These are phyloP conservation scores for Globia sparganii DNA, from an alignment of 2,888 invertebrate species.

Conservation along the genomic window DNA sequence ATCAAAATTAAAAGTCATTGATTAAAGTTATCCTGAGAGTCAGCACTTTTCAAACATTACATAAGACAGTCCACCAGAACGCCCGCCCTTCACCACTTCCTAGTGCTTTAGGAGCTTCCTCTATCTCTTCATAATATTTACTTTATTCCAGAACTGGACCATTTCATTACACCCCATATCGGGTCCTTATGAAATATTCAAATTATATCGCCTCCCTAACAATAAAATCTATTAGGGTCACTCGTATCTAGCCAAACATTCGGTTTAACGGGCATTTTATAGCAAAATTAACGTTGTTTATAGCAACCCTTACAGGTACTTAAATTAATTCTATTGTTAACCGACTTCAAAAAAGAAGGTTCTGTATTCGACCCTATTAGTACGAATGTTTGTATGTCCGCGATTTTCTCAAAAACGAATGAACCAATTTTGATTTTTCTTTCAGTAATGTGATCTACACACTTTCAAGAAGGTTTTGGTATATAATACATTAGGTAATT, in stretches of 20 bases:
- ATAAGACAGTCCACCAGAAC: background rate
- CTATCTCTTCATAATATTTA: background rate
- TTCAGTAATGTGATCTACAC: too few species aligned
- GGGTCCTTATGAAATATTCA: constrained; percentile 61
- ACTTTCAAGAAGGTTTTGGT: too few species aligned
- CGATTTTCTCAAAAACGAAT: too few species aligned
- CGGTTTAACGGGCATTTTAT: constrained; percentile 67
- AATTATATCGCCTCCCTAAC: constrained; percentile 57
- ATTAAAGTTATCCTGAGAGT: background rate
- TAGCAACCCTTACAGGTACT: constrained; percentile 45
- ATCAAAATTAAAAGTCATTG: background rate
- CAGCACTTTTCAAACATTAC: background rate
- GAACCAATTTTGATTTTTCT: too few species aligned
- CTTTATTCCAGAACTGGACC: background rate
- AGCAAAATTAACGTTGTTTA: constrained; percentile 67
- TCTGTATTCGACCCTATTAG: too few species aligned
- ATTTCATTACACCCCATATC: constrained; percentile 18
- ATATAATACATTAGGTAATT: too few species aligned
- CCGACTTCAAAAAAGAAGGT: too few species aligned
- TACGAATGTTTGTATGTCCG: too few species aligned
- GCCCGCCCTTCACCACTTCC: background rate
- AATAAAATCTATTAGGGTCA: constrained; percentile 65
- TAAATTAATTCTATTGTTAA: constrained; percentile 49
- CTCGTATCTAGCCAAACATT: constrained; percentile 63
- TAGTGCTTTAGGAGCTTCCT: background rate